Conservation (phyloP, 2,113 vertebrate species). For the Actinemys pallida region DNA sequence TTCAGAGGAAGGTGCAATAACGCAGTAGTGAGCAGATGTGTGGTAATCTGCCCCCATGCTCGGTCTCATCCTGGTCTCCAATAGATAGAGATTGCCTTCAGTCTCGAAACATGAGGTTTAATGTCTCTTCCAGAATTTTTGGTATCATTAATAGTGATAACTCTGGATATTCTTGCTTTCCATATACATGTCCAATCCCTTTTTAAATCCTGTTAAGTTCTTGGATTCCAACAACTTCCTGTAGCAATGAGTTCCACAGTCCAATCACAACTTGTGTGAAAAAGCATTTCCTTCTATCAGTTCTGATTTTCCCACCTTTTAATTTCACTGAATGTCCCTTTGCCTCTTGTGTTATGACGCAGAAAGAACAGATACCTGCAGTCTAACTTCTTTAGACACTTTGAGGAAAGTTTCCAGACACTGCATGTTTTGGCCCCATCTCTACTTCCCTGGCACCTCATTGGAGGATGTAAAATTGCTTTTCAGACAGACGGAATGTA, state of each 20-base stretch:
- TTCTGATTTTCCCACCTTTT: background rate
- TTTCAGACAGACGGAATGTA: background rate
- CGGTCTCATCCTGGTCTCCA: background rate
- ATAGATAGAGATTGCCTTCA: background rate
- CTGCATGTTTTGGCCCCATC: background rate
- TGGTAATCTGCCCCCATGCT: background rate
- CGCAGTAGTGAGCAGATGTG: too few relatives aligned
- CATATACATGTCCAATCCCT: background rate
- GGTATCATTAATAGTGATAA: background rate
- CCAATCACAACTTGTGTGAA: background rate
- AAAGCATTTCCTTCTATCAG: background rate
- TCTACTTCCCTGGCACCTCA: background rate
- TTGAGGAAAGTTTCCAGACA: background rate
- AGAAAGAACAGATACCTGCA: background rate
- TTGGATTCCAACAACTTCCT: background rate
- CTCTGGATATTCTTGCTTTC: background rate
- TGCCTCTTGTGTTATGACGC: background rate
- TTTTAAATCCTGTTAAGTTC: background rate
- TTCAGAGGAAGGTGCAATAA: background rate
- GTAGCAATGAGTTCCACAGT: background rate
- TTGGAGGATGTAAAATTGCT: background rate
- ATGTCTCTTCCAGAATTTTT: background rate
- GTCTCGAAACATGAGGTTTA: background rate
- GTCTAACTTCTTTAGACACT: background rate
- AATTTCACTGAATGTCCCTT: background rate